phyloP scores from a whole-genome alignment of 2,113 vertebrate species.

The Columba janthina region DNA sequence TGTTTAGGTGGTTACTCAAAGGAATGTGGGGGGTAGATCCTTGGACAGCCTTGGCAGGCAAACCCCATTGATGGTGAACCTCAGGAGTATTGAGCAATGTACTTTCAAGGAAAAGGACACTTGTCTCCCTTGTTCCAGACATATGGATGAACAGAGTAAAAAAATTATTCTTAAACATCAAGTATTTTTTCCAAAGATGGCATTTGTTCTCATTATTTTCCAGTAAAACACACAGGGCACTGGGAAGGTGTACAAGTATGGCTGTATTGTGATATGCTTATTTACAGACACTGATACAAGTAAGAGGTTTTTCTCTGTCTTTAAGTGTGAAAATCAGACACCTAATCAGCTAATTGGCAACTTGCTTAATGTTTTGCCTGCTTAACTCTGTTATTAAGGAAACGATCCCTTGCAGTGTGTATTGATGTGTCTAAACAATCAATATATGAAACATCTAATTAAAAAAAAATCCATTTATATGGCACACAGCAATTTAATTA shows the following conservation, averaged over 20 bases:
- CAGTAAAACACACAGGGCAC: background rate
- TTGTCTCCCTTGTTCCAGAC: background rate
- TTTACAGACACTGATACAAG: background rate
- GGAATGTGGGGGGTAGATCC: background rate
- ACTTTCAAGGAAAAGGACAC: background rate
- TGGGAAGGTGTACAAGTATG: fast-evolving
- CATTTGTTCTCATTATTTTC: background rate
- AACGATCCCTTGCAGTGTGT: background rate
- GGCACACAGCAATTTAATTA: slow-evolving; percentile 27
- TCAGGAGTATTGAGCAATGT: background rate
- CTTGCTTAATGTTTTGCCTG: background rate
- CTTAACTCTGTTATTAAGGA: slow-evolving; percentile 14
- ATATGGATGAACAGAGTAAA: background rate
- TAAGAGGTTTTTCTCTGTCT: background rate
- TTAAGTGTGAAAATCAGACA: background rate
- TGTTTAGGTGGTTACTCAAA: background rate
- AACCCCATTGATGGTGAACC: background rate
- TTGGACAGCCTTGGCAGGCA: background rate
- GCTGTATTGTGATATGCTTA: background rate
- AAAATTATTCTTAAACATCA: background rate
- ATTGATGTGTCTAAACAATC: slow-evolving; percentile 22
- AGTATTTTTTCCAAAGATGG: background rate
- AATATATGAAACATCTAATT: slow-evolving; percentile 36
- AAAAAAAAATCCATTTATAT: slow-evolving; percentile 8
- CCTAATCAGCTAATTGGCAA: background rate